phyloP scores from a whole-genome alignment of 2,113 vertebrate genomes.

The Bombycilla garrulus region DNA sequence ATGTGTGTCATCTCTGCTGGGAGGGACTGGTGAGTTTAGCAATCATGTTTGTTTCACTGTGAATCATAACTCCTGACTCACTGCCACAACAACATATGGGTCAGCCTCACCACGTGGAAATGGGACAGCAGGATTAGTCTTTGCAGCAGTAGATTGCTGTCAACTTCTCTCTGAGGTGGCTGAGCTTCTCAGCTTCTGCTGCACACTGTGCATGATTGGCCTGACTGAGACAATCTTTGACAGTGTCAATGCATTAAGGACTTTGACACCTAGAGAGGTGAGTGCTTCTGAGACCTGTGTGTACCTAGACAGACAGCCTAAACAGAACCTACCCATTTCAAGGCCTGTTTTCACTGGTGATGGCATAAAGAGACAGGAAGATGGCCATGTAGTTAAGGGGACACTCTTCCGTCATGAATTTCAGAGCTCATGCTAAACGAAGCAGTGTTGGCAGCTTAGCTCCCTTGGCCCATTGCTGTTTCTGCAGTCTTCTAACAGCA shows the following conservation, averaged over 20 bases:
- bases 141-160: neutral
- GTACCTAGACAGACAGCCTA: neutral
- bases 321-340: neutral
- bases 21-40: neutral
- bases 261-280: neutral
- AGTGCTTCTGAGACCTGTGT: neutral
- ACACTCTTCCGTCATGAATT: neutral
- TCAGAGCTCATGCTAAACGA: neutral
- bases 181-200: neutral
- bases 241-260: neutral
- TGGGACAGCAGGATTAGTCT: neutral
- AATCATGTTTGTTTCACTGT: neutral
- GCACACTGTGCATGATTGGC: neutral
- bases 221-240: neutral
- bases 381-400: neutral
- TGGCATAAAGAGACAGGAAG: neutral
- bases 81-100: neutral
- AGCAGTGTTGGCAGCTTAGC: neutral
- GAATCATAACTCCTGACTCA: conserved; percentile 19
- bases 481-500: neutral
- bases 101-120: neutral
- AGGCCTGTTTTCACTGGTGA: neutral
- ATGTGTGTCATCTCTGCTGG: neutral
- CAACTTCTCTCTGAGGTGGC: neutral
- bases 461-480: neutral